Base-by-base conservation (phyloP, 92 coral and sea anemone species). In the Heliopora coerulea region DNA sequence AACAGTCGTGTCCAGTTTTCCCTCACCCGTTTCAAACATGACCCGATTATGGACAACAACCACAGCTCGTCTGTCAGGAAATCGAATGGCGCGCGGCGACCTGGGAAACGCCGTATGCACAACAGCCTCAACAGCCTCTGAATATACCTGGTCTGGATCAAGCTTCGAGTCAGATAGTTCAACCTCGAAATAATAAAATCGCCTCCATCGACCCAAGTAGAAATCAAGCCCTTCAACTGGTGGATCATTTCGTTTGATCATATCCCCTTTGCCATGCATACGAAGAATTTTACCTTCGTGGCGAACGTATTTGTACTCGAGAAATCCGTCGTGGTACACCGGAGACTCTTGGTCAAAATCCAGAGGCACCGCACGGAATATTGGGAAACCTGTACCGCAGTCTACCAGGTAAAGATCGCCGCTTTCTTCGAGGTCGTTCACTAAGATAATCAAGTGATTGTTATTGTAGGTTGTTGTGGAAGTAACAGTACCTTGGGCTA, bases 181-280 rank as follows among this genome's bases (percentile, higher is more conserved):
- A 11, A 11, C 6, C 35, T 27, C 28, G 40, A 68, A 49, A 5
- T 19, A 42, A 23, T 24, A 81, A 73, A 62, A 81, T 64, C 68
- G 74, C 66, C 40, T 50, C 76, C 48, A 57, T 11, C 59, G 57
- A 3, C 74, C 74, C 8, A 68, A 28, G 25, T 21, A 44, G 30
- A 68, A 68, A 49, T 68, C 74, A 6, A 68, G 59, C 17, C 59
- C 74, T 44, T 46, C 58, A 3, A 68, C 27, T 21, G 58, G 59
- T 48, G 74, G 59, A 25, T 68, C 32, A 13, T 68, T 68, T 8
- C 28, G 74, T 28, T 68, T 68, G 18, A 68, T 41, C 74, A 68
- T 68, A 68, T 68, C 74, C 10, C 74, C 72, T 11, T 65, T 42
- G n/a, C 72, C 72, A 33, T 65, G 72, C 72, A 65, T 65, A 21